Conservation (phyloP, 1,140 invertebrate genomes). For the Lethocerus indicus region DNA sequence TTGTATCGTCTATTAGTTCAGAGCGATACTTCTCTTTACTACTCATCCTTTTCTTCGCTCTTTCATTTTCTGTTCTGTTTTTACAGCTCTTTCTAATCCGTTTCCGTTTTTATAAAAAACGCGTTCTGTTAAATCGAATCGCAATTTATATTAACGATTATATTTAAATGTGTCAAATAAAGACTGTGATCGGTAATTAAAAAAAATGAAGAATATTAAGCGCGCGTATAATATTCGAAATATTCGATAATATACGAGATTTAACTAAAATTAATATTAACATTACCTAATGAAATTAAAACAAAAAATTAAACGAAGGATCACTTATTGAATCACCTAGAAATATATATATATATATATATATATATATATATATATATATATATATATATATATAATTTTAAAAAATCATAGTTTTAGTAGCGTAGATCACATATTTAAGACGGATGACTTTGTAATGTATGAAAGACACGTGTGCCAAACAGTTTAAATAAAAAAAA, state of each 20-base stretch:
- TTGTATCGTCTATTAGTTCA: conserved; percentile 1
- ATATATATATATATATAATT: not conserved
- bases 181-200: conserved; percentile 7
- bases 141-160: not conserved
- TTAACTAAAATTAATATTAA: not conserved
- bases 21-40: not conserved
- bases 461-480: no score
- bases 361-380: not conserved
- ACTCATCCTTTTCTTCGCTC: not conserved
- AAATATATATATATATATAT: not conserved
- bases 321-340: not conserved
- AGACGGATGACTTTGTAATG: no score
- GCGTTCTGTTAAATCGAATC: no score
- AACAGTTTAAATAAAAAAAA: no score
- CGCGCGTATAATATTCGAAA: not conserved
- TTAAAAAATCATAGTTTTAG: not conserved
- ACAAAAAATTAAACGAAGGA: not conserved
- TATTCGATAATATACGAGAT: not conserved
- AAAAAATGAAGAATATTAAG: no score
- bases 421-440: not conserved
- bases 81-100: no score
- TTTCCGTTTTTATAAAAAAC: no score
- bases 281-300: not conserved
- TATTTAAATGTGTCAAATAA: conserved; percentile 6
- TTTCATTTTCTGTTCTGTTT: no score